These are phyloP conservation scores for Chamaea fasciata DNA, from an alignment of 2,113 vertebrate genomes.

Conservation along the genomic window DNA sequence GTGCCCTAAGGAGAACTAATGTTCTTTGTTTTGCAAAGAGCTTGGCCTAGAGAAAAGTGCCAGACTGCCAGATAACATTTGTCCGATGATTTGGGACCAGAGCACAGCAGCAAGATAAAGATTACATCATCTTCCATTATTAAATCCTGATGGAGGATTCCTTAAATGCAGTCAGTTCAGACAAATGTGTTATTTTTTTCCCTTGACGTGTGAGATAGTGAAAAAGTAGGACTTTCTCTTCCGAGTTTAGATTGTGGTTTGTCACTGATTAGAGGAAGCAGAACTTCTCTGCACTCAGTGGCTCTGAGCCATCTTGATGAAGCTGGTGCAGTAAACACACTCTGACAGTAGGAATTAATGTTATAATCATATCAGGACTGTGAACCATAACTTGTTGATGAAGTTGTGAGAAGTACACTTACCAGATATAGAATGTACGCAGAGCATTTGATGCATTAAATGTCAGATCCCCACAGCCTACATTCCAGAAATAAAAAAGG, in stretches of 20 bases:
- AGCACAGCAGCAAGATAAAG: conserved; percentile 12
- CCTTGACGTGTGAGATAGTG: conserved; percentile 22
- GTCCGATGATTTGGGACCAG: background rate
- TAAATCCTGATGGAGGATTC: conserved; percentile 40
- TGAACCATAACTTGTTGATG: conserved; percentile 66
- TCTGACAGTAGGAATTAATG: conserved; percentile 65
- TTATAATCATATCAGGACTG: conserved; percentile 58
- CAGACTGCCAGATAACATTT: conserved; percentile 12
- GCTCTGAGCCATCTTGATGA: conserved; percentile 52
- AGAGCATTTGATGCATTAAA: conserved; percentile 64
- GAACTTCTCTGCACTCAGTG: conserved; percentile 26
- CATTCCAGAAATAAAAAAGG: conserved; percentile 62
- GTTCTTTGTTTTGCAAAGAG: background rate
- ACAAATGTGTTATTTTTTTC: conserved; percentile 42
- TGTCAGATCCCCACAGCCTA: conserved; percentile 57
- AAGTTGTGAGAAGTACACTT: conserved; percentile 61
- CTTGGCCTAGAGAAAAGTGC: background rate
- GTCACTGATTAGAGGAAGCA: conserved; percentile 52
- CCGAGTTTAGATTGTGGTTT: conserved; percentile 33
- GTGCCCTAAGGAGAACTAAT: background rate
- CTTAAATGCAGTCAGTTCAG: background rate
- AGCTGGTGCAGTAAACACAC: conserved; percentile 54
- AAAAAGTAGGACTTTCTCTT: conserved; percentile 52
- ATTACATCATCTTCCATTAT: conserved; percentile 45
- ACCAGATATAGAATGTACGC: conserved; percentile 58